Evolutionary conservation across 2,888 invertebrate species (phyloP).

Genomic region (Drosophila yooni): DNA sequence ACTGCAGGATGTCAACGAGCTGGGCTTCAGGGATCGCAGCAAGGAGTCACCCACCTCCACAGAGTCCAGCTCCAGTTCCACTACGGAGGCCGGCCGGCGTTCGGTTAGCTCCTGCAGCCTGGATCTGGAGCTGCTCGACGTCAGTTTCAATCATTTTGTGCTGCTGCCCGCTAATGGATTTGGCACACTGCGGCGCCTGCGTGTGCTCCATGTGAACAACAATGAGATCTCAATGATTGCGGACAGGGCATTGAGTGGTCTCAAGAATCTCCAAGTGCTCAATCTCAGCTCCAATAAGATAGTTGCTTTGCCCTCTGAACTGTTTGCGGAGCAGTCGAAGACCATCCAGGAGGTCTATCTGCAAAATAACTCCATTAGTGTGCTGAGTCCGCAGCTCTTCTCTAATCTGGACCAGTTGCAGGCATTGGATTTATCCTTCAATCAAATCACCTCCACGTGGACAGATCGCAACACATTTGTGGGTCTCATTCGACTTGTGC

Average conservation of each 20-base stretch:
- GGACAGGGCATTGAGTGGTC: slow-evolving; percentile 92
- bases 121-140: slow-evolving; percentile 93
- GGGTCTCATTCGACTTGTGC: slow-evolving; percentile 94
- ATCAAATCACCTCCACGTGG: slow-evolving; percentile 94
- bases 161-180: slow-evolving; percentile 93
- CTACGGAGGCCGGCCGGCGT: slow-evolving; percentile 54
- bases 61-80: slow-evolving; percentile 47
- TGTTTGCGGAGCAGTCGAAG: slow-evolving; percentile 92
- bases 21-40: slow-evolving; percentile 91
- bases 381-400: slow-evolving; percentile 93
- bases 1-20: slow-evolving; percentile 93
- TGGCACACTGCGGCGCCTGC: slow-evolving; percentile 91
- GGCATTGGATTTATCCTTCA: slow-evolving; percentile 93
- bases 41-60: slow-evolving; percentile 70
- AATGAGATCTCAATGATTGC: slow-evolving; percentile 96
- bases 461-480: slow-evolving; percentile 93
- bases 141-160: slow-evolving; percentile 93
- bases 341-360: slow-evolving; percentile 95
- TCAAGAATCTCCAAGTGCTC: slow-evolving; percentile 92
- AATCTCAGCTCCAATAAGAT: slow-evolving; percentile 96
- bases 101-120: slow-evolving; percentile 87
- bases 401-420: slow-evolving; percentile 93
- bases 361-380: slow-evolving; percentile 95
- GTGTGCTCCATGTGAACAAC: slow-evolving; percentile 92
- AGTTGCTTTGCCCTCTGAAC: slow-evolving; percentile 92